Base-by-base conservation (phyloP, 2,797 vertebrate genomes). In the Phaenicophaeus curvirostris region DNA sequence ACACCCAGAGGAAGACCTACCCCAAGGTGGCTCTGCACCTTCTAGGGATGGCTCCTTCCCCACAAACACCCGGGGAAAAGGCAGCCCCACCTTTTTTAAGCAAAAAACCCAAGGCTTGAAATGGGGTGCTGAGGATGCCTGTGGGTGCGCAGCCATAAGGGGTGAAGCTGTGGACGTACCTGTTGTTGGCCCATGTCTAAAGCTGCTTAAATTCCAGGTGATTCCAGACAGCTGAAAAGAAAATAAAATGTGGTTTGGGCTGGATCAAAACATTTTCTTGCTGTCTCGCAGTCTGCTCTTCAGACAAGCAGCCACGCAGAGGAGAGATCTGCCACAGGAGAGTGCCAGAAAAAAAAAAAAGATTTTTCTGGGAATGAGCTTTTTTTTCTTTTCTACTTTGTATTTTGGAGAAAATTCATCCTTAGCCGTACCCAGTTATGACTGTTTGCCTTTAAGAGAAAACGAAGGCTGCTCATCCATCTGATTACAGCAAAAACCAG, bases 361-460 rank as follows among this genome's bases (percentile, higher is more conserved):
- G n/a, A n/a, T 3, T 58, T 28, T 21, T 67, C 48, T 59, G 33
- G 41, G 23, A 81, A 73, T 7, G 1, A 78, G 11, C 1, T 25
- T 23, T 37, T 3, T 6, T 30, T 53, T 48, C 39, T 51, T 27
- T 16, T 4, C n/a, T 35, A 14, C 19, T 53, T 61, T 13, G 3
- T 24, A 25, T 66, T 87, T 78, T 62, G 27, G 33, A 89, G 23
- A 9, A 69, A 76, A 82, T 8, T 30, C 11, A n/a, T 41, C 37
- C 15, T 42, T 30, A 68, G 58, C 27, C 19, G 30, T 6, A 48
- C 3, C 4, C 13, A 41, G 28, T 18, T 67, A 30, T 63, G 55
- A 33, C 66, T 31, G 13, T 6, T 15, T 2, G 1, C 7, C 16
- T 50, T 42, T 0, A 0, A 46, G 21, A 78, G 8, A 23, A 88